Conservation (phyloP, 2,888 invertebrate species). For the Dasypolia templi region DNA sequence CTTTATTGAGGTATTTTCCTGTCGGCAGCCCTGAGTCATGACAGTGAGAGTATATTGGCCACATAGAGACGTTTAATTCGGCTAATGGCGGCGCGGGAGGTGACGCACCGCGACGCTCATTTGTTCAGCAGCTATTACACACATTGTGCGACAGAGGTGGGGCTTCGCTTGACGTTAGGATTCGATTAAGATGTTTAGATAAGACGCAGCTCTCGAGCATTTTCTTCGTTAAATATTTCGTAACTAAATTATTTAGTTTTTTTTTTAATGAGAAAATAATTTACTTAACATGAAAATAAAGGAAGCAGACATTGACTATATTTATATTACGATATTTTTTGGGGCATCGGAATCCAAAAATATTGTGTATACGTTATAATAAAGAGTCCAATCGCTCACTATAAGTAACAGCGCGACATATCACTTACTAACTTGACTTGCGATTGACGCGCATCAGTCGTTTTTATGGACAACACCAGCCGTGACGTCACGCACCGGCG, state of each 20-base stretch:
- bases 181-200: constrained; percentile 5
- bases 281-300: background rate
- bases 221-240: constrained; percentile 2
- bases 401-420: constrained; percentile 26
- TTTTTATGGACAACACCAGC: constrained; percentile 28
- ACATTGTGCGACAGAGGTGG: constrained; percentile 43
- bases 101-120: constrained; percentile 68
- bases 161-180: constrained; percentile 7
- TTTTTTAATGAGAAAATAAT: background rate
- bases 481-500: constrained; percentile 22
- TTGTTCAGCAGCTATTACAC: constrained; percentile 65
- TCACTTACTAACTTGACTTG: constrained; percentile 63
- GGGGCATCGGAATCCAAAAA: background rate
- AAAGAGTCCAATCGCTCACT: background rate
- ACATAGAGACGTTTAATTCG: constrained; percentile 78
- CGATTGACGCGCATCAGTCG: constrained; percentile 61
- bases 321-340: too few relatives aligned
- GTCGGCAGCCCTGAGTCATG: constrained; percentile 49
- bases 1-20: background rate
- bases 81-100: constrained; percentile 75
- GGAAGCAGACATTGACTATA: too few relatives aligned
- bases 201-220: background rate
- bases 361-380: background rate
- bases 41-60: constrained; percentile 65
- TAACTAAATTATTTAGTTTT: background rate